Evolutionary conservation across 2,888 invertebrate species (phyloP).

Genomic region (Ommatoiulus sabulosus): DNA sequence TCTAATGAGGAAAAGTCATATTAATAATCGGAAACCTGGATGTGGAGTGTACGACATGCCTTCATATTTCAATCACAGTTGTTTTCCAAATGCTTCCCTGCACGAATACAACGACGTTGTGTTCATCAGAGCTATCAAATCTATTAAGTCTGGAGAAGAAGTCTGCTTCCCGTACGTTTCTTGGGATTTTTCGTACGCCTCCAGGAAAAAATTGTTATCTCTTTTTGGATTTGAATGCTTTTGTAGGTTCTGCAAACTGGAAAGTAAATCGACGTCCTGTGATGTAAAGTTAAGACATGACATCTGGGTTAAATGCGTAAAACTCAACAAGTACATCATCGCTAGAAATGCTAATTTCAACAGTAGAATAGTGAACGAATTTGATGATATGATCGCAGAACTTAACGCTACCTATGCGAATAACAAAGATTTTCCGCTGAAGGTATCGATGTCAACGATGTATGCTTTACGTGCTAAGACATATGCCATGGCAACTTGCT

Average conservation of each 20-base stretch:
- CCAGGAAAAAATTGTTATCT: not conserved
- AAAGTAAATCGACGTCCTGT: not conserved
- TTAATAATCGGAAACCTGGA: not conserved
- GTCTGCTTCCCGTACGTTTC: not conserved
- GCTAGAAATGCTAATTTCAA: not conserved
- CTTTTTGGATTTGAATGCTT: not conserved
- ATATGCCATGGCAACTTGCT: not conserved
- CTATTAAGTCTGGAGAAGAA: not conserved
- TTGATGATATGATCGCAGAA: too few relatives aligned
- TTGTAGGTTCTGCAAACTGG: not conserved
- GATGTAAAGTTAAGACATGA: not conserved
- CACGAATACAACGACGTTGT: not conserved
- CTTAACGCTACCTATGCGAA: not conserved
- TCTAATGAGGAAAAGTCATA: too few relatives aligned
- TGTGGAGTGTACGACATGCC: not conserved
- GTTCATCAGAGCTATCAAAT: not conserved
- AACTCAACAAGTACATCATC: not conserved
- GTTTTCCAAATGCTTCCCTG: not conserved
- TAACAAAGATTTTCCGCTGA: not conserved
- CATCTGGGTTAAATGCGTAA: not conserved
- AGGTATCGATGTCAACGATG: not conserved
- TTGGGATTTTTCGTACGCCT: not conserved
- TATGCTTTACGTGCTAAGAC: not conserved
- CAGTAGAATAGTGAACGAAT: too few relatives aligned
- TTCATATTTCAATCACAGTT: not conserved